These are phyloP conservation scores for Orthosia incerta DNA, from an alignment of 2,888 invertebrate species.

Conservation along the genomic window DNA sequence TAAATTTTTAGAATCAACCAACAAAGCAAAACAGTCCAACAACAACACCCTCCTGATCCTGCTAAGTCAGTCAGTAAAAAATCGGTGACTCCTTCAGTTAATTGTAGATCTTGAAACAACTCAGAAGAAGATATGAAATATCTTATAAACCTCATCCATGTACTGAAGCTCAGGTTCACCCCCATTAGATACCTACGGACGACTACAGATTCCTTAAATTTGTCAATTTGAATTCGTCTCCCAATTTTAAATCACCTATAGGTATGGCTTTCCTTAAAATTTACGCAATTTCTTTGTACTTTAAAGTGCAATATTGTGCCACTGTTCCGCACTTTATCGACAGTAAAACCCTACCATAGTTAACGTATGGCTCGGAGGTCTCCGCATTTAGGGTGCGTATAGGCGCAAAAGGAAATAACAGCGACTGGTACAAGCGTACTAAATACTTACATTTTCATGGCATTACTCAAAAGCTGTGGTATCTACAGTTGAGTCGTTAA, in stretches of 20 bases:
- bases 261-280: background rate
- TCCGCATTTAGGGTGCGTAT: slow-evolving; percentile 42
- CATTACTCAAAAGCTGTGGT: slow-evolving; percentile 32
- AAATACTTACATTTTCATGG: slow-evolving; percentile 30
- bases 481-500: background rate
- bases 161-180: background rate
- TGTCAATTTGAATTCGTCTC: background rate
- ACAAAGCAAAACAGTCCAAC: too few relatives aligned
- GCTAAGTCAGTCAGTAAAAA: too few relatives aligned
- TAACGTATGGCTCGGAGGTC: slow-evolving; percentile 43
- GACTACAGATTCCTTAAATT: background rate
- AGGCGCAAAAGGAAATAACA: slow-evolving; percentile 62
- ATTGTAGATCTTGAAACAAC: too few relatives aligned
- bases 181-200: background rate
- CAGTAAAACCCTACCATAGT: slow-evolving; percentile 31
- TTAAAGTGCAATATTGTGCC: slow-evolving; percentile 37
- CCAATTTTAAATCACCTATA: background rate
- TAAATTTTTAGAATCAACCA: too few relatives aligned
- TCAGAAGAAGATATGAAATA: too few relatives aligned
- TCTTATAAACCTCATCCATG: background rate
- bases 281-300: slow-evolving; percentile 22
- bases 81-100: too few relatives aligned
- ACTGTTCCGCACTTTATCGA: slow-evolving; percentile 52
- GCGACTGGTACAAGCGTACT: slow-evolving; percentile 27
- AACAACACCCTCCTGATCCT: too few relatives aligned